A percentile compares a stretch with the other conserved stretches of the same genome.
Evolutionary conservation across 2,113 vertebrate genomes (phyloP).

Genomic region (Phainopepla nitens): DNA sequence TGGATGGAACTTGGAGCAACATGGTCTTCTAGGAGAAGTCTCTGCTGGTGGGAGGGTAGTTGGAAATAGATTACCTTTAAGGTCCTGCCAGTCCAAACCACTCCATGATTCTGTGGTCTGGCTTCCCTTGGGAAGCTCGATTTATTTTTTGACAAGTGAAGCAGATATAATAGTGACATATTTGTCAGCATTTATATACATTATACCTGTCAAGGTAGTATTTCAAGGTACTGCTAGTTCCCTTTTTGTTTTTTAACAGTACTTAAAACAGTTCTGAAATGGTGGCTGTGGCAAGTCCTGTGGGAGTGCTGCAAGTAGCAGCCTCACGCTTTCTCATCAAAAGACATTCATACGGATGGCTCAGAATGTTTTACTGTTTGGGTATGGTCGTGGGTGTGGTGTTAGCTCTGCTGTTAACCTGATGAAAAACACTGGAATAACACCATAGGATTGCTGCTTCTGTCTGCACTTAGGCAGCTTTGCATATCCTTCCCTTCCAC

Average conservation of each 20-base stretch:
- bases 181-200: not conserved
- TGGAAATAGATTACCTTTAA: not conserved
- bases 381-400: not conserved
- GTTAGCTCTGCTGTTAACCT: not conserved
- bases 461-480: not conserved
- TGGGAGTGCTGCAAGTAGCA: not conserved
- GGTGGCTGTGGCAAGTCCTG: not conserved
- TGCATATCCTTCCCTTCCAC: not conserved
- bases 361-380: not conserved
- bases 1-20: not conserved
- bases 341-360: not conserved
- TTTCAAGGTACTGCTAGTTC: not conserved
- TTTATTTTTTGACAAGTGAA: not conserved
- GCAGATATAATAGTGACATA: not conserved
- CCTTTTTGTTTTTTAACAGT: not conserved
- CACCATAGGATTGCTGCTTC: not conserved
- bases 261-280: not conserved
- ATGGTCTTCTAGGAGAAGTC: not conserved
- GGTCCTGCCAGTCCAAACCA: not conserved
- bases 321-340: not conserved
- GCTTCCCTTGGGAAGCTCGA: not conserved
- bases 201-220: not conserved
- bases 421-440: not conserved
- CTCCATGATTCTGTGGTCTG: not conserved
- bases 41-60: not conserved